Conservation (phyloP, 2,888 invertebrate genomes). For the Epistrophella euchroma region DNA sequence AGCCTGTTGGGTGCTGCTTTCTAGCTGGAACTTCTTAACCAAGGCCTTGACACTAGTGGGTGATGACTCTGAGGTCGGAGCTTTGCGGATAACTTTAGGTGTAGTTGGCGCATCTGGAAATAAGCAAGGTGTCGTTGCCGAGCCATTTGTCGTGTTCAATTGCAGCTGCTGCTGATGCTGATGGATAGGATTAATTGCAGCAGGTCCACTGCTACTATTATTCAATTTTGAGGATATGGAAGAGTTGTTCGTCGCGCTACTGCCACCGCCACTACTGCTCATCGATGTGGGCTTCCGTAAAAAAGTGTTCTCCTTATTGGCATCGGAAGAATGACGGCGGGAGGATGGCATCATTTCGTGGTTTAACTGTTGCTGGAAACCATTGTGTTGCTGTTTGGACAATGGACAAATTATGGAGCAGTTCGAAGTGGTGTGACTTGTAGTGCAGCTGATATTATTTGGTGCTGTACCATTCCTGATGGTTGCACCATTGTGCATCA, state of each 20-base stretch:
- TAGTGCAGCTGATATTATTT: conserved; percentile 72
- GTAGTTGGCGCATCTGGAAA: conserved; percentile 88
- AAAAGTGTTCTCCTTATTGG: conserved; percentile 82
- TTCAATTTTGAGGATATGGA: conserved; percentile 69
- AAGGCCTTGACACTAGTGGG: conserved; percentile 83
- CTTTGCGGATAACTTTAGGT: conserved; percentile 88
- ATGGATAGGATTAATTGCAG: conserved; percentile 76
- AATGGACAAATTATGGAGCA: conserved; percentile 48
- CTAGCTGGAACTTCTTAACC: conserved; percentile 83
- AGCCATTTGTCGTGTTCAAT: conserved; percentile 75
- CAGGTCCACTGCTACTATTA: conserved; percentile 52
- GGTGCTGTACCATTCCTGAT: conserved; percentile 77
- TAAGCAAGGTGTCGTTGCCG: conserved; percentile 81
- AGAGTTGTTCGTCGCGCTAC: conserved; percentile 57
- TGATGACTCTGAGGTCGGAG: conserved; percentile 85
- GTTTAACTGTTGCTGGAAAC: conserved; percentile 57
- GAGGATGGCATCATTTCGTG: conserved; percentile 73
- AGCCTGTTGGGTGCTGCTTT: conserved; percentile 76
- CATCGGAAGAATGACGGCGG: conserved; percentile 80
- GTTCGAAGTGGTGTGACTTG: conserved; percentile 56
- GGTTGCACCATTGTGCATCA: conserved; percentile 68
- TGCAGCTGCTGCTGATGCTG: conserved; percentile 74
- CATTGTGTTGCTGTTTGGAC: conserved; percentile 63
- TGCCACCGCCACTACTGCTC: conserved; percentile 70
- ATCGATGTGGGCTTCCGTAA: conserved; percentile 79